A percentile compares a stretch with the other conserved stretches of the same genome.
Conservation (phyloP, 2,888 invertebrate genomes). For the Euclidia mi region DNA sequence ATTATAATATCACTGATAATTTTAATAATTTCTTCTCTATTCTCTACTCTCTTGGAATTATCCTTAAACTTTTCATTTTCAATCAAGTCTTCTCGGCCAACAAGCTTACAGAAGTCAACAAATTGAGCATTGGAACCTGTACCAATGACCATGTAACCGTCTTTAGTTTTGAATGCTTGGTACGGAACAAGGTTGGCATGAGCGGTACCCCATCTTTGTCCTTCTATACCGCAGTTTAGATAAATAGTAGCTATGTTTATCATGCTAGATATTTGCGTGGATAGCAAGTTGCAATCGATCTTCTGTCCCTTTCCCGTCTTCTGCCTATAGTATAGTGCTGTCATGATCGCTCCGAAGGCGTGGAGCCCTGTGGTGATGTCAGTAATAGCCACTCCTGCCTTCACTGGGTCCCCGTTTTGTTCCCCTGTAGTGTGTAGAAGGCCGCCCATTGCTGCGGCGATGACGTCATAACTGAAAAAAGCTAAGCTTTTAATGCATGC, state of each 20-base stretch:
- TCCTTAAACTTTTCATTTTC: constrained; percentile 91
- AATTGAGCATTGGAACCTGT: constrained; percentile 96
- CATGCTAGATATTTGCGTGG: constrained; percentile 97
- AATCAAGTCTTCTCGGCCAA: constrained; percentile 91
- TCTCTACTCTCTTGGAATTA: constrained; percentile 93
- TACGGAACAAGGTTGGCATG: constrained; percentile 99
- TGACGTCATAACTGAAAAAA: constrained; percentile 95
- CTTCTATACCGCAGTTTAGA: constrained; percentile 95
- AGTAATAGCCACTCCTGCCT: constrained; percentile 97
- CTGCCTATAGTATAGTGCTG: constrained; percentile 94
- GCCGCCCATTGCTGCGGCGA: constrained; percentile 98
- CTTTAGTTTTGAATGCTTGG: constrained; percentile 95
- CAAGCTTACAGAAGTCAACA: constrained; percentile 91
- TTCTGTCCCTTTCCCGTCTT: constrained; percentile 96
- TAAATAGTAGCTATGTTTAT: constrained; percentile 97
- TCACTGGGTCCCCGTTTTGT: constrained; percentile 95
- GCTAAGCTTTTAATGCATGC: no score
- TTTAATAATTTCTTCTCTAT: constrained; percentile 92
- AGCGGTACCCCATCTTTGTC: constrained; percentile 96
- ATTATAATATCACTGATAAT: constrained; percentile 90
- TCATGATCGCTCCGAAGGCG: constrained; percentile 98
- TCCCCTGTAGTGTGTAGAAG: constrained; percentile 97
- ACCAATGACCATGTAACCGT: constrained; percentile 96
- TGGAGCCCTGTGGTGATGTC: constrained; percentile 98
- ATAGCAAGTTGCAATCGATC: constrained; percentile 98